A percentile compares a stretch with the other conserved stretches of the same genome.
Conservation (phyloP, 2,888 invertebrate genomes). For the Tiliacea citrago region DNA sequence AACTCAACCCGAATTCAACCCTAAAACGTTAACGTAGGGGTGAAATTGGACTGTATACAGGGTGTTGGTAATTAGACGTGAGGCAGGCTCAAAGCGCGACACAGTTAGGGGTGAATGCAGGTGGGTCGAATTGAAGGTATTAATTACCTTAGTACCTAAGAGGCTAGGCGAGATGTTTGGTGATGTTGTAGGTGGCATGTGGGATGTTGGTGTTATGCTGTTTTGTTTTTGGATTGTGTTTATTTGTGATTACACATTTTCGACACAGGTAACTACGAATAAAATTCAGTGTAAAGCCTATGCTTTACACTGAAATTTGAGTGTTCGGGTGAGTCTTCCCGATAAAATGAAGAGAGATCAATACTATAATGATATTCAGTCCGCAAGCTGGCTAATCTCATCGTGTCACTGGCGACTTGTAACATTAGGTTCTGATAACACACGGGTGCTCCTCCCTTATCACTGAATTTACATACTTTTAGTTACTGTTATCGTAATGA, state of each 20-base stretch:
- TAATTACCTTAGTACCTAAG: conserved; percentile 59
- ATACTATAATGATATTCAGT: conserved; percentile 34
- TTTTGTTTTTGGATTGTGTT: background rate
- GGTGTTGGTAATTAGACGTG: conserved; percentile 56
- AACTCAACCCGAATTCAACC: conserved; percentile 39
- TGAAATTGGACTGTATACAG: conserved; percentile 35
- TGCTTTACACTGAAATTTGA: no score
- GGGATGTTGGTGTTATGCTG: background rate
- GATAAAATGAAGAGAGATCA: background rate
- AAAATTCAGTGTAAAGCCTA: background rate
- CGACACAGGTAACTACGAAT: no score
- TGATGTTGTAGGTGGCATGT: conserved; percentile 1
- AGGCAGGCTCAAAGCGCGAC: conserved; percentile 56
- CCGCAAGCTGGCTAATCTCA: conserved; percentile 9
- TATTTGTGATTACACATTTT: background rate
- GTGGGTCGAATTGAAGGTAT: conserved; percentile 56
- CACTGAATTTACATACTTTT: conserved; percentile 39
- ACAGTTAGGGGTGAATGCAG: conserved; percentile 60
- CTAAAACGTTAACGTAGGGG: conserved; percentile 33
- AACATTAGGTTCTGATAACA: conserved; percentile 9
- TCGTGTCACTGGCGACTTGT: conserved; percentile 2
- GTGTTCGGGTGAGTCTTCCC: no score
- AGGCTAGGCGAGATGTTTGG: conserved; percentile 34
- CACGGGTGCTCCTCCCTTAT: conserved; percentile 6
- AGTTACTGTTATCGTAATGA: conserved; percentile 9